Percentiles rank a stretch among this genome's conserved stretches.
Evolutionary conservation across 2,888 invertebrate genomes (phyloP).

Genomic region (Pristionchus mayeri): DNA sequence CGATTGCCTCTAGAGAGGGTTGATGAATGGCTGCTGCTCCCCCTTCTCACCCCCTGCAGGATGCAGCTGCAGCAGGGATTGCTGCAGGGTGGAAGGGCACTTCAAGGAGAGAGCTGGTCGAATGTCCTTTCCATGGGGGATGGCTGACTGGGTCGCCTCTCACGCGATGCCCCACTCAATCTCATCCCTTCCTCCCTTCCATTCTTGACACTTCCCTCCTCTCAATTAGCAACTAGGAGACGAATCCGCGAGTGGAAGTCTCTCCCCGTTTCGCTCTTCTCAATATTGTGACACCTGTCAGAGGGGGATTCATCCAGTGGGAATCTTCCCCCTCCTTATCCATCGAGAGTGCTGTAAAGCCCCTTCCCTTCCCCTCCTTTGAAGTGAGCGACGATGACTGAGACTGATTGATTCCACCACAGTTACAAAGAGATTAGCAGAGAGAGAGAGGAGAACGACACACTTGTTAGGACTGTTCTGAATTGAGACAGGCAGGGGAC

Average conservation of each 20-base stretch:
- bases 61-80: not conserved
- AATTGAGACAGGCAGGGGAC: not conserved
- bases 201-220: constrained; percentile 22
- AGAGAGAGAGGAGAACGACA: not conserved
- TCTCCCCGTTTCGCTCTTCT: not conserved
- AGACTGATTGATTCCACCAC: constrained; percentile 25
- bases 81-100: not conserved
- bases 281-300: constrained; percentile 45
- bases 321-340: constrained; percentile 5
- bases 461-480: not conserved
- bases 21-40: not conserved
- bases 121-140: not conserved
- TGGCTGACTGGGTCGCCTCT: not conserved
- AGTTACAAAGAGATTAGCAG: not conserved
- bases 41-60: not conserved
- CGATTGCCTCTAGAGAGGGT: not conserved
- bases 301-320: not conserved
- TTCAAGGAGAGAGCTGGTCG: not conserved
- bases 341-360: constrained; percentile 32
- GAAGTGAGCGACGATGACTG: constrained; percentile 12
- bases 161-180: constrained; percentile 25
- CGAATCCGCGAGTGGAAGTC: not conserved
- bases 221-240: constrained; percentile 27
- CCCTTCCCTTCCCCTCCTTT: not conserved
- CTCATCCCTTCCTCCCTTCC: constrained; percentile 23